phyloP scores from a whole-genome alignment of 2,113 vertebrate genomes.

The Chionis minor region DNA sequence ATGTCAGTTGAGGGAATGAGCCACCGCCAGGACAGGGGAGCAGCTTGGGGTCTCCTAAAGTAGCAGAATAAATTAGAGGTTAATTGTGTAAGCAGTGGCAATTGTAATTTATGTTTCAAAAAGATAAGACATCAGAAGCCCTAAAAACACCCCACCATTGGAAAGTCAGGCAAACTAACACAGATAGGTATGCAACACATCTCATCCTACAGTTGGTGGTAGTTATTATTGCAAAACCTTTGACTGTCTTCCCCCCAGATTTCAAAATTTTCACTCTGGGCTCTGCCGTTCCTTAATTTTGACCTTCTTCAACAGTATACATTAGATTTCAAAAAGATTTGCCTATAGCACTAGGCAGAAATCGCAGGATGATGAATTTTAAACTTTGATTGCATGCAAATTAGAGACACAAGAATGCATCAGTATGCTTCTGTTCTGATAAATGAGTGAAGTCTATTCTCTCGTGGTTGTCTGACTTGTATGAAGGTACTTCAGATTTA shows the following conservation, averaged over 20 bases:
- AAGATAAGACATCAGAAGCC: neutral
- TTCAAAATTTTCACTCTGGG: neutral
- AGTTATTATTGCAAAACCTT: neutral
- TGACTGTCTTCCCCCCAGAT: neutral
- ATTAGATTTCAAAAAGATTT: neutral
- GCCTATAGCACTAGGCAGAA: neutral
- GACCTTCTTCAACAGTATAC: neutral
- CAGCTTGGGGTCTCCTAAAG: neutral
- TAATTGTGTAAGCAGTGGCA: neutral
- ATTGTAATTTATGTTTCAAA: neutral
- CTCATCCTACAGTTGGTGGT: neutral
- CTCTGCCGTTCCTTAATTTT: neutral
- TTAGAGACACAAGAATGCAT: neutral
- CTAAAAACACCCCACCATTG: rapidly evolving
- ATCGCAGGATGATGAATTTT: neutral
- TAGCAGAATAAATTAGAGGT: neutral
- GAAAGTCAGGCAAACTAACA: neutral
- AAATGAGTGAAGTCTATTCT: neutral
- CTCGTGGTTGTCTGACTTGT: neutral
- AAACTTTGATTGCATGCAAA: neutral
- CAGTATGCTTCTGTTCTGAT: neutral
- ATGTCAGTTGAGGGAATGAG: neutral
- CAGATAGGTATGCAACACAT: neutral
- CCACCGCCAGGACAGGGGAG: neutral
- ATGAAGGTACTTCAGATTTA: neutral